phyloP scores from a whole-genome alignment of 1,140 invertebrate species.

The Lasaia peninsularis region DNA sequence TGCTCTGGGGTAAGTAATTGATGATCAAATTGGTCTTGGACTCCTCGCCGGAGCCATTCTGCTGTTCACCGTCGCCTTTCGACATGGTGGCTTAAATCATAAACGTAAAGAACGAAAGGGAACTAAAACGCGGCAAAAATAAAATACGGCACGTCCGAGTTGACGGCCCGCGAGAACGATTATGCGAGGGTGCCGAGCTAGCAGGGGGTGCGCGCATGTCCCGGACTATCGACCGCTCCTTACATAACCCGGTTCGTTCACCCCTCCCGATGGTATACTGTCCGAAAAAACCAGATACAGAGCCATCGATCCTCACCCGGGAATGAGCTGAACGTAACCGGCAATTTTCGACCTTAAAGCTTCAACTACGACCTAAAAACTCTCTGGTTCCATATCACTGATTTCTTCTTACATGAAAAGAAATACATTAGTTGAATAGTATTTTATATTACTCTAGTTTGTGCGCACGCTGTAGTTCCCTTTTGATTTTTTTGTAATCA shows the following conservation, averaged over 20 bases:
- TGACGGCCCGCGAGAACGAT: slow-evolving; percentile 59
- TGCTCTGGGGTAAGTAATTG: slow-evolving; percentile 99
- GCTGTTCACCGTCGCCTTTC: slow-evolving; percentile 86
- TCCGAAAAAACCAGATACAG: slow-evolving; percentile 74
- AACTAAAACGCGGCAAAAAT: slow-evolving; percentile 75
- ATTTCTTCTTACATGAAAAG: no score
- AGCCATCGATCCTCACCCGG: slow-evolving; percentile 64
- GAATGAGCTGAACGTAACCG: slow-evolving; percentile 39
- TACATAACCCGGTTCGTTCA: slow-evolving; percentile 74
- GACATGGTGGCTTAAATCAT: slow-evolving; percentile 85
- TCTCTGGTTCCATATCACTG: background rate
- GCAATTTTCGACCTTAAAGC: slow-evolving; percentile 30
- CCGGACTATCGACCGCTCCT: slow-evolving; percentile 58
- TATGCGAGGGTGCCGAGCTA: slow-evolving; percentile 39
- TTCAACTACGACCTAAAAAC: slow-evolving; percentile 42
- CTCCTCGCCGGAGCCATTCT: slow-evolving; percentile 88
- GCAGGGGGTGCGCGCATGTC: slow-evolving; percentile 48
- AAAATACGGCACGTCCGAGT: slow-evolving; percentile 59
- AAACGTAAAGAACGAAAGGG: slow-evolving; percentile 76
- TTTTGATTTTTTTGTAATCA: no score
- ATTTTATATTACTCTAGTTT: no score
- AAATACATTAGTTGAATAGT: no score
- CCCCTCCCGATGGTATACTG: slow-evolving; percentile 71
- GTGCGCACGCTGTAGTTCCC: no score
- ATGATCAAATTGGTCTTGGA: slow-evolving; percentile 99